A percentile compares a stretch with the other conserved stretches of the same genome.
Conservation (phyloP, 2,888 invertebrate species). For the Lasioglossum figueresi region DNA sequence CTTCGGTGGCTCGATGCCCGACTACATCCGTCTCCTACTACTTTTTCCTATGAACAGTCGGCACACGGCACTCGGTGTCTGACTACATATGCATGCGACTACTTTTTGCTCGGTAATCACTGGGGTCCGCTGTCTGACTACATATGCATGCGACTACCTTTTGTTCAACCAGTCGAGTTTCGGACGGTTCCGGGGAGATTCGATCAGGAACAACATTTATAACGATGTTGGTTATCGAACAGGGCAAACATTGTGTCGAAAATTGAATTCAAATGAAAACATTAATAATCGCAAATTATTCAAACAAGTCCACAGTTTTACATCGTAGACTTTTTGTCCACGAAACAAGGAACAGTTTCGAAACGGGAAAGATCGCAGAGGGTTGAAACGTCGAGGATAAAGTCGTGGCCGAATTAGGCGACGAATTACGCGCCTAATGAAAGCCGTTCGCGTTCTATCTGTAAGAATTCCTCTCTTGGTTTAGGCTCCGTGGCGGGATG, state of each 20-base stretch:
- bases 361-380: constrained; percentile 15
- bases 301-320: no score
- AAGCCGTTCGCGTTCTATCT: constrained; percentile 8
- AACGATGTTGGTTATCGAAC: background rate
- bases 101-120: background rate
- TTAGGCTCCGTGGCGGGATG: constrained; percentile 44
- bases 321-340: background rate
- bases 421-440: background rate
- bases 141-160: background rate
- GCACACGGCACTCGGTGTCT: background rate
- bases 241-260: no score
- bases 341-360: background rate
- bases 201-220: background rate
- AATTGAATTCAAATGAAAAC: background rate
- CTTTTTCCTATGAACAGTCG: background rate
- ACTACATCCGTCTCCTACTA: background rate
- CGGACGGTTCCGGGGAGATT: background rate
- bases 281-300: no score
- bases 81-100: background rate
- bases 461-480: constrained; percentile 49
- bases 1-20: background rate
- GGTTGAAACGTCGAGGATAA: constrained; percentile 9
- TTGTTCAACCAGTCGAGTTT: background rate
- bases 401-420: background rate
- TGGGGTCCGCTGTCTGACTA: background rate